These are phyloP conservation scores for Drosophila recens DNA, from an alignment of 2,888 invertebrate species.

Conservation along the genomic window DNA sequence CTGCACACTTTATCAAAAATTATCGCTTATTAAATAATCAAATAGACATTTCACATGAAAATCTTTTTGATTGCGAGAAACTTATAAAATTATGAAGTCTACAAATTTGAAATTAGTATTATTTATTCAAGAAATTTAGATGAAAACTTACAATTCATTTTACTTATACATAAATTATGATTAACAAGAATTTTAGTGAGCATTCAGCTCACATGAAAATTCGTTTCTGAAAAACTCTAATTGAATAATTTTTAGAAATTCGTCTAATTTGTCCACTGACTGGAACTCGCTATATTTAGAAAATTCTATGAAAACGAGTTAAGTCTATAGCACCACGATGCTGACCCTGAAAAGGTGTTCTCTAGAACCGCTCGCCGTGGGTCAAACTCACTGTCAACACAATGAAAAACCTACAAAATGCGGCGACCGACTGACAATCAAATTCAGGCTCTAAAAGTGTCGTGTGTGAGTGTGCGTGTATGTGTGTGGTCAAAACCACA, in stretches of 20 bases:
- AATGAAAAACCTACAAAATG: slow-evolving; percentile 37
- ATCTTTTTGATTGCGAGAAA: background rate
- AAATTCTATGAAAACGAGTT: background rate
- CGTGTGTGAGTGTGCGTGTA: slow-evolving; percentile 23
- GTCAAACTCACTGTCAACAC: slow-evolving; percentile 38
- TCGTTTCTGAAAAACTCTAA: background rate
- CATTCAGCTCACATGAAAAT: background rate
- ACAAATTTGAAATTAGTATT: background rate
- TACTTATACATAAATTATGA: too few relatives aligned
- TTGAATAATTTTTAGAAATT: background rate
- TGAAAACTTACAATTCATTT: background rate
- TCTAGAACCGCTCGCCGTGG: slow-evolving; percentile 7
- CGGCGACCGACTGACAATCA: slow-evolving; percentile 25
- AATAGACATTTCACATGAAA: background rate
- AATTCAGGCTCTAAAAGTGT: slow-evolving; percentile 30
- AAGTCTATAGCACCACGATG: background rate
- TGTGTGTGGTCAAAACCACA: slow-evolving; percentile 44
- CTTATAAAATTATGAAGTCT: background rate
- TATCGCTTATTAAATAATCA: background rate
- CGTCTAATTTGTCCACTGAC: background rate
- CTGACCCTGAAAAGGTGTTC: slow-evolving; percentile 18
- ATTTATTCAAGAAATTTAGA: background rate
- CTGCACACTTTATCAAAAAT: slow-evolving; percentile 4
- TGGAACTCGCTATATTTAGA: background rate
- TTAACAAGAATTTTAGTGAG: too few relatives aligned